Base-by-base conservation (phyloP, 2,797 vertebrate genomes). In the Notolepis coatsorum region DNA sequence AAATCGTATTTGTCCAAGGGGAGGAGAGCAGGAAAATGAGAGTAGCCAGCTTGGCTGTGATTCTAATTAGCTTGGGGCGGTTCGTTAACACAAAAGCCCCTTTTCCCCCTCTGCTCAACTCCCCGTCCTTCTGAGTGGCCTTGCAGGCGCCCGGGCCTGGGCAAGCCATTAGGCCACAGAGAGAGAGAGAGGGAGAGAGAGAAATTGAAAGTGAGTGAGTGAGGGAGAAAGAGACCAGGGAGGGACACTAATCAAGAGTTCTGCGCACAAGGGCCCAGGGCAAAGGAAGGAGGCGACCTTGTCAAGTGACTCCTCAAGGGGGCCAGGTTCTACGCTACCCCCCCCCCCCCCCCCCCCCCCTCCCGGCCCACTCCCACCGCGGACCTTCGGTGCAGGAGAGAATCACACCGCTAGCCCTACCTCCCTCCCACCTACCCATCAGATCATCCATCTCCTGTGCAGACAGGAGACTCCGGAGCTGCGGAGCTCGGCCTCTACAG, bases 271-370 rank as follows among this genome's bases (percentile, higher is more conserved):
- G 81, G 79, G 77, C 74, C 65, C 53, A 61, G 79, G 83, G 85
- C 77, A 83, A 68, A 43, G 67, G 71, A 56, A 45, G n/a, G 71
- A n/a, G 63, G 75, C 89, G 91, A 92, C 91, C 90, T 92, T 92
- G 90, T 77, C 75, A 75, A 84, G 75, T 77, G 61, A 76, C 84
- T 88, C 70, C 83, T 84, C 73, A 59, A 70, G 77, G 84, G 81
- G 75, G 76, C 64, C 51, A 65, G 69, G 77, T 31, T 30, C 41
- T 15, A 10, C 20, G 80, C 85, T 90, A 89, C 89, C 90, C 91
- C 81, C 79, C 79, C 79, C 63, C 73, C 73, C 81, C 42, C 73
- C 82, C 90, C 91, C 81, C 79, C 79, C 79, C 63, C 73, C 73
- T 81, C 42, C 73, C 82, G 84, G 81, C 85, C 80, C 85, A 87